Conservation (phyloP, 2,113 vertebrate species). For the Silurus asotus region DNA sequence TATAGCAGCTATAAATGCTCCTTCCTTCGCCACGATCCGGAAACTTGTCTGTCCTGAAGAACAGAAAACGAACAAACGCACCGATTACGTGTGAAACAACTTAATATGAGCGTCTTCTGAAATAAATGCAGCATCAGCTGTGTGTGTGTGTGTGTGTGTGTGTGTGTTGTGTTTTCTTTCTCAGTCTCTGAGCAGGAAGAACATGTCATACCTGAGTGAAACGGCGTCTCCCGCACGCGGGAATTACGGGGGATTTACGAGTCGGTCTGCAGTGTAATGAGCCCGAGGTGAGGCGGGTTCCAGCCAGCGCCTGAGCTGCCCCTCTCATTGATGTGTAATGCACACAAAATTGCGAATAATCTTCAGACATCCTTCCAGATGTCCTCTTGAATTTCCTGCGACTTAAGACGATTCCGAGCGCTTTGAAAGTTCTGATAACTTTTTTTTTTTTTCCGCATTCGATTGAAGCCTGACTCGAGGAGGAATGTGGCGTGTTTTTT, state of each 20-base stretch:
- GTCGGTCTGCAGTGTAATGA: conserved; percentile 66
- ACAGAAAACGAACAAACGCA: no score
- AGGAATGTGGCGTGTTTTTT: conserved; percentile 64
- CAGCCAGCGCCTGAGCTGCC: conserved; percentile 61
- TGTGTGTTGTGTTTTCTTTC: no score
- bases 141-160: no score
- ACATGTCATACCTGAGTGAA: conserved; percentile 49
- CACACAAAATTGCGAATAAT: conserved; percentile 79
- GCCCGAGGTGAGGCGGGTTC: conserved; percentile 66
- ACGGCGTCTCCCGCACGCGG: conserved; percentile 59
- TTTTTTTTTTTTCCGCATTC: conserved; percentile 63
- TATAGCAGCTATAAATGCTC: no score
- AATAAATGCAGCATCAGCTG: not conserved
- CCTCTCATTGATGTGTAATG: conserved; percentile 73
- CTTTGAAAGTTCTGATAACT: conserved; percentile 79
- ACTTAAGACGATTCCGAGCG: conserved; percentile 73
- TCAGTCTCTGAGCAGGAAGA: not conserved
- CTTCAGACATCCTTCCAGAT: conserved; percentile 78
- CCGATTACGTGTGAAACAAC: no score
- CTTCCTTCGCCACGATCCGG: no score
- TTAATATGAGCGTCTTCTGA: no score
- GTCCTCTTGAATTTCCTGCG: conserved; percentile 78
- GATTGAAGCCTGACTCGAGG: conserved; percentile 70
- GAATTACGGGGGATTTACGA: conserved; percentile 69
- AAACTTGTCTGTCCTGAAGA: no score